These are phyloP conservation scores for Erythrolamprus reginae DNA, from an alignment of 2,113 vertebrate genomes.

Conservation along the genomic window DNA sequence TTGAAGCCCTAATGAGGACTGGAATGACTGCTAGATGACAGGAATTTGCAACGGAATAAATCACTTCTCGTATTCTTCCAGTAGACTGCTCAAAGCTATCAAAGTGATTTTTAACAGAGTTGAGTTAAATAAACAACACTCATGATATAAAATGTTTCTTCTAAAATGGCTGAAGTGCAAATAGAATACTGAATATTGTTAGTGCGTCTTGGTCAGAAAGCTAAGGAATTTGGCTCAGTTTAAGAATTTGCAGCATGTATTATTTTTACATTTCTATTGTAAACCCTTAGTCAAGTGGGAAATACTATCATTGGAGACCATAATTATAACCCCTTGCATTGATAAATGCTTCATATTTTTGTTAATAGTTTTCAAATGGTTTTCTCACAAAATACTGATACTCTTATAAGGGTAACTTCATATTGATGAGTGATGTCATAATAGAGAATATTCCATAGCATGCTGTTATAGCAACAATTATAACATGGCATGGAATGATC, in stretches of 20 bases:
- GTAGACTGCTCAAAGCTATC: not conserved
- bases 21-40: not conserved
- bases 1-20: not conserved
- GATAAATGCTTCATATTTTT: not conserved
- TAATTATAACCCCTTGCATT: not conserved
- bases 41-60: not conserved
- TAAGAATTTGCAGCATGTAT: not conserved
- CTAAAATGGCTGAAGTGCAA: not conserved
- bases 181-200: not conserved
- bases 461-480: not conserved
- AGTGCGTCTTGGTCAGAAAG: not conserved
- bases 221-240: not conserved
- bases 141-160: too few relatives aligned
- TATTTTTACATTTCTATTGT: not conserved
- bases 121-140: not conserved
- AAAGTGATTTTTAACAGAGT: not conserved
- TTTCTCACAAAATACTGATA: not conserved
- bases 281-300: not conserved
- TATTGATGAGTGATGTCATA: not conserved
- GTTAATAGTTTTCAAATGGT: not conserved
- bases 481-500: not conserved
- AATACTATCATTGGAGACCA: not conserved
- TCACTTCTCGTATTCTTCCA: not conserved
- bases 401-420: not conserved
- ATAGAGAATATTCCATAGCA: fast-evolving